These are phyloP conservation scores for Salvelinus fontinalis DNA, from an alignment of 2,113 vertebrate species.

Conservation along the genomic window DNA sequence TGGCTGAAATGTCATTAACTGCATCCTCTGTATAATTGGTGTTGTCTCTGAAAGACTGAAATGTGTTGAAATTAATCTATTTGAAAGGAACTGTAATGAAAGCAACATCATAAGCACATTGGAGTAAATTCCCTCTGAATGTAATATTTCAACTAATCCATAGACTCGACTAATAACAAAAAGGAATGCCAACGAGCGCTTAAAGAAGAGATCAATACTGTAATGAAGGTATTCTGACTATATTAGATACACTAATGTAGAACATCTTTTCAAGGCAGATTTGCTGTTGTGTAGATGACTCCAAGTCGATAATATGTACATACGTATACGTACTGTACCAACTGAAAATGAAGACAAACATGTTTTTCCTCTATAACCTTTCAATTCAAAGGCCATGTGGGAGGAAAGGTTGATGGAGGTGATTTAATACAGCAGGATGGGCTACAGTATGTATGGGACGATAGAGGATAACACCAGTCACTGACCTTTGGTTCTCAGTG, in stretches of 20 bases:
- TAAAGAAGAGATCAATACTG: no score
- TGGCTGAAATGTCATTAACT: conserved; percentile 44
- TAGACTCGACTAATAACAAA: conserved; percentile 6
- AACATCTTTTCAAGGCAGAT: no score
- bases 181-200: neutral
- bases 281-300: no score
- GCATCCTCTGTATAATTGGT: conserved; percentile 41
- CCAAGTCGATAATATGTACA: no score
- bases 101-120: conserved; percentile 22
- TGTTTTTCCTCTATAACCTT: no score
- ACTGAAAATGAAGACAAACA: no score
- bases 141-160: neutral
- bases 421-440: neutral
- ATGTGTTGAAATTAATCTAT: conserved; percentile 39
- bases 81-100: conserved; percentile 30
- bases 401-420: neutral
- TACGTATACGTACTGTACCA: no score
- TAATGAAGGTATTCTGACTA: no score
- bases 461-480: no score
- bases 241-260: no score
- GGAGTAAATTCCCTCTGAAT: conserved; percentile 3
- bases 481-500: conserved; percentile 90
- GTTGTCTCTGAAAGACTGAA: neutral
- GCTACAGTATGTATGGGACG: no score
- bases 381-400: no score